Evolutionary conservation across 2,888 invertebrate genomes (phyloP), one percentile per base, ranked within the genome.

Genomic region (Sminthurides aquaticus): DNA sequence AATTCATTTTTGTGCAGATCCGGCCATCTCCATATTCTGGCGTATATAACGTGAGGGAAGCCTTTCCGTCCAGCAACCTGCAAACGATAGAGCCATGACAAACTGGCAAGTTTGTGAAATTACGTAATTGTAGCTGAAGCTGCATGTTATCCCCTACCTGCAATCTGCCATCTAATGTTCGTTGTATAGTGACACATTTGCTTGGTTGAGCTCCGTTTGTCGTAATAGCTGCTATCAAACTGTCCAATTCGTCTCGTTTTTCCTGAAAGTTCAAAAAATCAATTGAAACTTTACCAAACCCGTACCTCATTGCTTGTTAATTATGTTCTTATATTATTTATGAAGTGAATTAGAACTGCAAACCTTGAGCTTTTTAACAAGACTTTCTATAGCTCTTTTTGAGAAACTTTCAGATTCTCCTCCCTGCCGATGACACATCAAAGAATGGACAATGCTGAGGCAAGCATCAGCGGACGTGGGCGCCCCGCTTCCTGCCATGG

Each of bases 1-100:
- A 99, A 81, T 80, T 99, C 99, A 79, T 99, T 99, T 80, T 99
- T 99, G 81, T 99, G 98, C 54, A 99, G 83, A 80, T 99, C 99
- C 0, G 98, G 97, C 96, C 97, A 99, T 74, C 99, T 86, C 97
- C 99, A 99, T 73, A 99, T 97, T 43, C 95, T 85, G 0, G 98
- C 96, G 77, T 99, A 99, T 70, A 99, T 97, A 1, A 99, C 98
- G 80, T 99, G 99, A 1, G 99, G 99, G 78, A 99, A 99, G 3
- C 99, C 98, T 82, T 99, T 99, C 60, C 97, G 85, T 24, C 99
- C 99, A 25, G 98, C 98, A 59, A 97, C 96, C 92, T 92, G 76
- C n/a, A n/a, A n/a, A n/a, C n/a, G n/a, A n/a, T n/a, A 55, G 76
- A 57, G 56, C 15, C 27, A 57, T 8, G 27, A 48, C 57, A 25